Conservation (phyloP, 53 echinoderm and acorn worm species). For the Patiria pectinifera region DNA sequence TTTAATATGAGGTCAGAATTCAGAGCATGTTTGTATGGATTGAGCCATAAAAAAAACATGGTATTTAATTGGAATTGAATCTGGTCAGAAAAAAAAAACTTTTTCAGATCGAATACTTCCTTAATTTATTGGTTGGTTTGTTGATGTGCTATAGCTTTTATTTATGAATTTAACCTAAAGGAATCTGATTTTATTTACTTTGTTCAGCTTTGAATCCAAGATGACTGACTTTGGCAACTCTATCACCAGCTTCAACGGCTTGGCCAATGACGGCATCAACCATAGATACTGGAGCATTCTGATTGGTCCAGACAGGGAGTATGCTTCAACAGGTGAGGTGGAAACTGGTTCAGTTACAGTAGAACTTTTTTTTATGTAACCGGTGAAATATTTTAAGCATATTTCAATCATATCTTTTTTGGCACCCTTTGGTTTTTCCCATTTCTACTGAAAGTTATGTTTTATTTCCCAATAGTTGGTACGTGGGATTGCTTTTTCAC, state of each 20-base stretch:
- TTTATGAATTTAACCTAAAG: neutral
- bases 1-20: constrained; percentile 10
- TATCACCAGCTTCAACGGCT: constrained; percentile 73
- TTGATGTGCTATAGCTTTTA: neutral
- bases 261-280: constrained; percentile 64
- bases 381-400: too few relatives aligned
- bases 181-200: neutral
- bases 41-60: neutral
- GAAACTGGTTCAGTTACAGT: neutral
- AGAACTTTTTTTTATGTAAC: neutral
- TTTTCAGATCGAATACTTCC: neutral
- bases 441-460: too few relatives aligned
- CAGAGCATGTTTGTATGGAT: neutral
- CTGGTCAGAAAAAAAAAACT: too few relatives aligned
- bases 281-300: constrained; percentile 76
- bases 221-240: constrained; percentile 79
- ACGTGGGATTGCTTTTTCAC: too few relatives aligned
- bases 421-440: too few relatives aligned
- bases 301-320: constrained; percentile 45
- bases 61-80: too few relatives aligned
- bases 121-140: too few relatives aligned
- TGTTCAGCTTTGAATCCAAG: constrained; percentile 76
- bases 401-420: too few relatives aligned
- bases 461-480: too few relatives aligned
- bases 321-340: constrained; percentile 42